phyloP scores from a whole-genome alignment of 2,888 invertebrate genomes.

The Phengaris arion region DNA sequence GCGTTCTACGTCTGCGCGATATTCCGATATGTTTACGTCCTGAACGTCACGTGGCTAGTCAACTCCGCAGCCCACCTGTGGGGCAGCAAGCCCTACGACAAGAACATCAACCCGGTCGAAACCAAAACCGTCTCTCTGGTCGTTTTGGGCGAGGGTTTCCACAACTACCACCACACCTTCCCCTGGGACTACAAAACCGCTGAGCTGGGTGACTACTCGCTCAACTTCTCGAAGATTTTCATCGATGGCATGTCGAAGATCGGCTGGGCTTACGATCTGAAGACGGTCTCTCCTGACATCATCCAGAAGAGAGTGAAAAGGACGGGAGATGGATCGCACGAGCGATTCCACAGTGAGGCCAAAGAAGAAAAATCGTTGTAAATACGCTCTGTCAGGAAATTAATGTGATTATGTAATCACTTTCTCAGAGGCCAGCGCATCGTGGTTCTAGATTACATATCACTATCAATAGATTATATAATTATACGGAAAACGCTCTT shows the following conservation, averaged over 20 bases:
- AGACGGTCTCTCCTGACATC: slow-evolving; percentile 85
- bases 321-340: slow-evolving; percentile 87
- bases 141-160: slow-evolving; percentile 89
- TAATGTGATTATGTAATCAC: not conserved
- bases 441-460: not conserved
- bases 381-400: not conserved
- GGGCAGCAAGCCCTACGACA: slow-evolving; percentile 87
- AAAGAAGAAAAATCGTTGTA: slow-evolving; percentile 11
- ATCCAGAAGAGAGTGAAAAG: slow-evolving; percentile 85
- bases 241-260: slow-evolving; percentile 89
- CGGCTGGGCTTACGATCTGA: slow-evolving; percentile 93
- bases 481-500: too few species aligned
- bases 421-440: not conserved
- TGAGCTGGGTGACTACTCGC: slow-evolving; percentile 84
- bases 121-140: slow-evolving; percentile 82
- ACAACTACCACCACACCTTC: slow-evolving; percentile 92
- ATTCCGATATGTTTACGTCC: slow-evolving; percentile 86
- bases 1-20: slow-evolving; percentile 84
- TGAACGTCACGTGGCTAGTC: slow-evolving; percentile 93
- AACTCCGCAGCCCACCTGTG: slow-evolving; percentile 93
- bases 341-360: slow-evolving; percentile 41
- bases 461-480: not conserved
- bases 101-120: slow-evolving; percentile 85
- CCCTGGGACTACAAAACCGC: slow-evolving; percentile 92
- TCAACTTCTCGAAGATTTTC: slow-evolving; percentile 86